phyloP scores from a whole-genome alignment of 2,888 invertebrate species.

The Drosophila kambysellisi region DNA sequence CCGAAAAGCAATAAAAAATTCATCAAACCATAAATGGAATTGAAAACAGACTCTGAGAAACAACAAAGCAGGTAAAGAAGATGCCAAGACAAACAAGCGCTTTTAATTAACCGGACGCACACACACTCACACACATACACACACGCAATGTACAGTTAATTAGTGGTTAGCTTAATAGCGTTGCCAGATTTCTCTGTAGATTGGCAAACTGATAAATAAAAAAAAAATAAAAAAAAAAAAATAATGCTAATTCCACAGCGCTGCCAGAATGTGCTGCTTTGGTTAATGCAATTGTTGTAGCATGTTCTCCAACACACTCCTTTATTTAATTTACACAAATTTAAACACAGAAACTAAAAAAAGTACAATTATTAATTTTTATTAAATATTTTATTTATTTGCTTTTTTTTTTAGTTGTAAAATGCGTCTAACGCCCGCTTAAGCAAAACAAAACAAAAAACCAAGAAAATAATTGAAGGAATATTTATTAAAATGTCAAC shows the following conservation, averaged over 20 bases:
- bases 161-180: constrained; percentile 16
- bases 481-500: constrained; percentile 21
- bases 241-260: constrained; percentile 2
- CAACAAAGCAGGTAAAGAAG: constrained; percentile 41
- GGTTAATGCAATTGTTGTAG: background rate
- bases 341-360: constrained; percentile 58
- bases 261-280: constrained; percentile 27
- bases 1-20: constrained; percentile 35
- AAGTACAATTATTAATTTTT: constrained; percentile 56
- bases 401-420: constrained; percentile 23
- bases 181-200: constrained; percentile 32
- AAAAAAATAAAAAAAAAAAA: background rate
- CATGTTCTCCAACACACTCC: background rate
- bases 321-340: background rate
- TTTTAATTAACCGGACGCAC: constrained; percentile 58
- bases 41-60: constrained; percentile 22
- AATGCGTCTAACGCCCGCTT: constrained; percentile 48
- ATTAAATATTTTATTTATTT: constrained; percentile 43
- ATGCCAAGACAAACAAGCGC: constrained; percentile 63
- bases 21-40: constrained; percentile 34
- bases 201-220: background rate
- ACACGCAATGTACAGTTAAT: constrained; percentile 37
- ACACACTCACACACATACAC: constrained; percentile 13
- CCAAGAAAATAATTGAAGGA: constrained; percentile 44
- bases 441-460: constrained; percentile 9